phyloP scores from a whole-genome alignment of 2,113 vertebrate genomes.

The Panthera uncia region DNA sequence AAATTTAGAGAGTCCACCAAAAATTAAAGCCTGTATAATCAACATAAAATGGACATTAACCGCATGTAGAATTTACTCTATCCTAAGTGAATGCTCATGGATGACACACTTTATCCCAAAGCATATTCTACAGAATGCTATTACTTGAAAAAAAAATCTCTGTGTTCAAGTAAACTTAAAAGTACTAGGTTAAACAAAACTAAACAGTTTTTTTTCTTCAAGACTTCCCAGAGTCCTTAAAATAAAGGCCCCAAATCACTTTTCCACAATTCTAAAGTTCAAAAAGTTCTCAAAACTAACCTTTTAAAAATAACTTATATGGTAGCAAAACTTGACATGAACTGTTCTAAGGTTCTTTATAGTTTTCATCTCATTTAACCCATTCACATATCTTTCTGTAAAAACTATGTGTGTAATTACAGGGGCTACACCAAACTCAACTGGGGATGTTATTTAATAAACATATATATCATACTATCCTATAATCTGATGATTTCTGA shows the following conservation, averaged over 20 bases:
- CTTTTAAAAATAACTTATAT: constrained; percentile 13
- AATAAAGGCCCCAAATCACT: background rate
- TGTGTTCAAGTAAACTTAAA: constrained; percentile 20
- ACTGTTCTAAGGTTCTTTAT: background rate
- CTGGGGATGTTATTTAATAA: background rate
- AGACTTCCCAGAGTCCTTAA: constrained; percentile 28
- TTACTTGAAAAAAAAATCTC: background rate
- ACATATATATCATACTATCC: background rate
- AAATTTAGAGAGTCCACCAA: constrained; percentile 2
- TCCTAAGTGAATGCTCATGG: background rate
- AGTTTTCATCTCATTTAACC: background rate
- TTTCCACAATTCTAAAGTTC: background rate
- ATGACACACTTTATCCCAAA: constrained; percentile 5
- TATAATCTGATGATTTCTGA: constrained; percentile 45
- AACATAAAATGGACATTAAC: background rate
- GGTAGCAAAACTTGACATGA: background rate
- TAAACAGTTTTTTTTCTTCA: constrained; percentile 5
- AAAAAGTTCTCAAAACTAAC: constrained; percentile 32
- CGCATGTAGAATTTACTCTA: background rate
- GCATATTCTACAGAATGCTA: background rate
- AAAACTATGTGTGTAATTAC: background rate
- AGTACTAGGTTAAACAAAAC: constrained; percentile 40
- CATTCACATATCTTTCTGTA: constrained; percentile 10
- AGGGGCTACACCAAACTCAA: background rate
- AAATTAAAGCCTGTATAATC: background rate